phyloP scores from a whole-genome alignment of 2,888 invertebrate species.

The Phalangium opilio region DNA sequence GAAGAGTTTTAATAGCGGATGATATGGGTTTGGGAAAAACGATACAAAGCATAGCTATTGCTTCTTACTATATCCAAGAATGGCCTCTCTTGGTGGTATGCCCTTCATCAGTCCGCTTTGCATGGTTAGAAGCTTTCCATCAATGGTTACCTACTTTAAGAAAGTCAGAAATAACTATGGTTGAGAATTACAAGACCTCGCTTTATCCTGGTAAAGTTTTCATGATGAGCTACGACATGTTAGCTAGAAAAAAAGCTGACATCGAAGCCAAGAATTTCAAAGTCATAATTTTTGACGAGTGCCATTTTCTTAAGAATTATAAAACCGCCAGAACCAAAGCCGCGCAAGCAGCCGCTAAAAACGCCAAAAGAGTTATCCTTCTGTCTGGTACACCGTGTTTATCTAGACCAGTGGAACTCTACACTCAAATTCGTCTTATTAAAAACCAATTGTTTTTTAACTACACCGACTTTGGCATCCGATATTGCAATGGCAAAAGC shows the following conservation, averaged over 20 bases:
- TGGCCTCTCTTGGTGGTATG: constrained; percentile 89
- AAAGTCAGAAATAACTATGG: constrained; percentile 49
- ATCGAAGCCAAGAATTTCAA: constrained; percentile 49
- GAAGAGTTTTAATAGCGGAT: constrained; percentile 79
- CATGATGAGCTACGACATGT: constrained; percentile 77
- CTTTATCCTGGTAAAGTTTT: constrained; percentile 53
- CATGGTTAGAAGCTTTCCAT: constrained; percentile 62
- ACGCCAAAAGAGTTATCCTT: constrained; percentile 52
- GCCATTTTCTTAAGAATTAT: constrained; percentile 71
- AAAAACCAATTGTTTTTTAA: constrained; percentile 48
- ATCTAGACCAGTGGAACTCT: constrained; percentile 76
- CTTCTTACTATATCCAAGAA: constrained; percentile 67
- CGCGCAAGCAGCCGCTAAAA: constrained; percentile 37
- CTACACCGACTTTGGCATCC: constrained; percentile 47
- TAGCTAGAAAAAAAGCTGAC: constrained; percentile 44
- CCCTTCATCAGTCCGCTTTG: constrained; percentile 72
- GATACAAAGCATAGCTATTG: constrained; percentile 77
- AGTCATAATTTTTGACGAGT: constrained; percentile 55
- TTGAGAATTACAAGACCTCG: constrained; percentile 48
- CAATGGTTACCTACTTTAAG: constrained; percentile 59
- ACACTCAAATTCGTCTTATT: constrained; percentile 62
- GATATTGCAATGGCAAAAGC: constrained; percentile 66
- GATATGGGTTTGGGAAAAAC: constrained; percentile 98
- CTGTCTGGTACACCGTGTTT: constrained; percentile 90
- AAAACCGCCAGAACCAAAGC: constrained; percentile 42